phyloP scores from a whole-genome alignment of 2,888 invertebrate species.

The Xestobium rufovillosum region DNA sequence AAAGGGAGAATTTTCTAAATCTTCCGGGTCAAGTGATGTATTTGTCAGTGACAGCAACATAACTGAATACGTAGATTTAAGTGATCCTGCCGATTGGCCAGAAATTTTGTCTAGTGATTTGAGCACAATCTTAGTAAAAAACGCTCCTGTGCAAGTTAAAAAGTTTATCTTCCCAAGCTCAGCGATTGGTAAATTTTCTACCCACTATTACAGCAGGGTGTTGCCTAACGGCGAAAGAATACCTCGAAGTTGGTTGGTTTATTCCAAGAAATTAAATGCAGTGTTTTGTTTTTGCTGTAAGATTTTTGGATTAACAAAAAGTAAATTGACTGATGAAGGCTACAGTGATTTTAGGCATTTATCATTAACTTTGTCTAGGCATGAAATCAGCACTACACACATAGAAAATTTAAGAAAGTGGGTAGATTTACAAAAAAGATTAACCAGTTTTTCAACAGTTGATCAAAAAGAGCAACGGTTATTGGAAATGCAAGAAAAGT shows the following conservation, averaged over 20 bases:
- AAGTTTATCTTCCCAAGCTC: no score
- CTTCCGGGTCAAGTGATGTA: no score
- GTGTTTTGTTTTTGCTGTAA: slow-evolving; percentile 17
- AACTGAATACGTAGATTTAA: no score
- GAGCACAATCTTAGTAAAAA: no score
- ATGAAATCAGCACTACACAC: slow-evolving; percentile 13
- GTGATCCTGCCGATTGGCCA: no score
- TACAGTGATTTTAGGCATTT: slow-evolving; percentile 13
- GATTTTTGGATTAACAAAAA: slow-evolving; percentile 15
- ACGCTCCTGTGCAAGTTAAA: no score
- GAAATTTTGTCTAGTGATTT: no score
- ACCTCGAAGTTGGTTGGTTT: slow-evolving; percentile 13
- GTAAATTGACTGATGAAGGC: slow-evolving; percentile 6
- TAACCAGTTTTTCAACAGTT: slow-evolving; percentile 6
- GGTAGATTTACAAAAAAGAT: slow-evolving; percentile 11
- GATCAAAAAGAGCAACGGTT: slow-evolving; percentile 7
- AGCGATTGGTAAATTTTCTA: slow-evolving; percentile 9
- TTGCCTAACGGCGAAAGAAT: slow-evolving; percentile 14
- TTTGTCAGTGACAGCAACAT: no score
- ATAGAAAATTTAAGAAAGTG: slow-evolving; percentile 11
- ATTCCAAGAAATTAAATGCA: slow-evolving; percentile 14
- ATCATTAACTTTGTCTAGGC: slow-evolving; percentile 11
- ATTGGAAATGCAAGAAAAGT: slow-evolving; percentile 12
- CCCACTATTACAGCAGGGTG: slow-evolving; percentile 10
- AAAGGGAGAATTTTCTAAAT: no score